phyloP scores from a whole-genome alignment of 2,797 vertebrate genomes.

The Galagoides demidoff region DNA sequence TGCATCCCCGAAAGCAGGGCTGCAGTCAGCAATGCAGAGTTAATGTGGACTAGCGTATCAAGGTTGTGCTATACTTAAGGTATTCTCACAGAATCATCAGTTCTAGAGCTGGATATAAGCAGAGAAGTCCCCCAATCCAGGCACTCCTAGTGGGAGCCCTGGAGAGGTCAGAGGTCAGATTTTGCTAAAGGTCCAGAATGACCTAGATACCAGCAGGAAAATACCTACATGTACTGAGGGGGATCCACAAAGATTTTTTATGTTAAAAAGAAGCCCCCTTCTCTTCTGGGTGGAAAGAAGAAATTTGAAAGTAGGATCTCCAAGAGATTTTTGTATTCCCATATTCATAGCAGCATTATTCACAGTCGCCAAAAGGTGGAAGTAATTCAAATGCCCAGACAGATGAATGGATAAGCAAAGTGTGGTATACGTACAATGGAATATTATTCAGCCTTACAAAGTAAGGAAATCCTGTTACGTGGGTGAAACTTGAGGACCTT shows the following conservation, averaged over 20 bases:
- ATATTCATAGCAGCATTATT: background rate
- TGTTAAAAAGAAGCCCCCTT: background rate
- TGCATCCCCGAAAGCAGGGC: background rate
- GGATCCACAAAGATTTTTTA: background rate
- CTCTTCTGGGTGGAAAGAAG: background rate
- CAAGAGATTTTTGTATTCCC: background rate
- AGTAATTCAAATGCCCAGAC: background rate
- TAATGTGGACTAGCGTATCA: background rate
- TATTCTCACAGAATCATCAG: background rate
- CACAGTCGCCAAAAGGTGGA: background rate
- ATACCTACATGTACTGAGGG: too few relatives aligned
- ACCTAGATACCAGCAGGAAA: background rate
- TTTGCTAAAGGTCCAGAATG: background rate
- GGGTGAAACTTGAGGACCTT: background rate
- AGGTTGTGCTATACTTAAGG: background rate
- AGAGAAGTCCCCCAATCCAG: background rate
- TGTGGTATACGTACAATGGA: accelerated
- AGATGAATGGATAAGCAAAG: background rate
- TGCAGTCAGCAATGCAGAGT: too few relatives aligned
- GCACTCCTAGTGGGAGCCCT: background rate
- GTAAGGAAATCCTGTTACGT: too few relatives aligned
- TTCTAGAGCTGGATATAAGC: background rate
- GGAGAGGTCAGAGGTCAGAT: background rate
- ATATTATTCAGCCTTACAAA: background rate
- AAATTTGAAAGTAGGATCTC: background rate